Evolutionary conservation across 2,797 vertebrate species (phyloP).

Genomic region (Paramormyrops hopkinsi): DNA sequence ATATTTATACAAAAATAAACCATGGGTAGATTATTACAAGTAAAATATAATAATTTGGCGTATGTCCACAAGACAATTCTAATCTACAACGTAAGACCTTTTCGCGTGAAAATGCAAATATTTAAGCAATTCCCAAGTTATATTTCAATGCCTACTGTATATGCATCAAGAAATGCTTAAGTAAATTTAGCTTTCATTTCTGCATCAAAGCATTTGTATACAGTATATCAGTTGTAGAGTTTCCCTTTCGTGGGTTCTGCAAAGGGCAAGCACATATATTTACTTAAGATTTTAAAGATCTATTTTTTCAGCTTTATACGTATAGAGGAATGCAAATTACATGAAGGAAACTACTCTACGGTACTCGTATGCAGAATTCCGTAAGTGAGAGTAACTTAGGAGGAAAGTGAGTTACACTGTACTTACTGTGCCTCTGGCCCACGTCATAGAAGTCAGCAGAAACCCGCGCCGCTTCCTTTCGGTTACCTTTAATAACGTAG

Average conservation of each 20-base stretch:
- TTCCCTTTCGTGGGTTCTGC: not conserved
- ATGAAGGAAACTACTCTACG: not conserved
- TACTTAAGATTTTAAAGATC: not conserved
- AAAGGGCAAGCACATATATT: not conserved
- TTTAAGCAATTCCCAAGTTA: not conserved
- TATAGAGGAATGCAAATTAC: not conserved
- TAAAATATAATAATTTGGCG: not conserved
- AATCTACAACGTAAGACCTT: not conserved
- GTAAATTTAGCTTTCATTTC: not conserved
- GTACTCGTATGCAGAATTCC: not conserved
- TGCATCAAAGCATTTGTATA: not conserved
- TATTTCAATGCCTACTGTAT: not conserved
- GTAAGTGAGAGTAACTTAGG: not conserved
- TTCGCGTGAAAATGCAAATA: not conserved
- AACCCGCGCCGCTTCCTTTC: constrained; percentile 90
- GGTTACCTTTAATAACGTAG: constrained; percentile 92
- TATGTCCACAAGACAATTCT: not conserved
- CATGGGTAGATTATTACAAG: not conserved
- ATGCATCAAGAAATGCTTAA: not conserved
- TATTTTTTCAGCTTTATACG: not conserved
- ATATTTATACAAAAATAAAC: not conserved
- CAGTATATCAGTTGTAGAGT: not conserved
- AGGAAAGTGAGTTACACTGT: constrained; percentile 7
- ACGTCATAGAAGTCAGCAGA: constrained; percentile 90
- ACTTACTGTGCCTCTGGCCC: constrained; percentile 80